Evolutionary conservation across 2,797 vertebrate species (phyloP).

Genomic region (Chrysocyon brachyurus): DNA sequence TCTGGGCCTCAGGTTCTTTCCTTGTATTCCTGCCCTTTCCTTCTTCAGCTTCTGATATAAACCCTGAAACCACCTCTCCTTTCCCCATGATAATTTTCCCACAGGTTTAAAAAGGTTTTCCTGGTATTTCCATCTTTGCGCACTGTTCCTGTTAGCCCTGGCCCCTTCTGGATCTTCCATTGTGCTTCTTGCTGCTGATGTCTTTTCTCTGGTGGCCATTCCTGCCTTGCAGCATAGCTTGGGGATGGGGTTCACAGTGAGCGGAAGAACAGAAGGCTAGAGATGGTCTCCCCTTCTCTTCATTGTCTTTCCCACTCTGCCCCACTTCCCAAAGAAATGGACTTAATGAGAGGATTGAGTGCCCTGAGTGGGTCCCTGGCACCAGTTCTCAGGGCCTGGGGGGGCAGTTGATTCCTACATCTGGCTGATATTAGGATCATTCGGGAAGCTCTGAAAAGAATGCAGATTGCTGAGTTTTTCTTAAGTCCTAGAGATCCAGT

Average conservation of each 20-base stretch:
- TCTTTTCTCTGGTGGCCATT: not conserved
- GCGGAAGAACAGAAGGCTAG: not conserved
- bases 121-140: not conserved
- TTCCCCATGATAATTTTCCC: not conserved
- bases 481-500: not conserved
- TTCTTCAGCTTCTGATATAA: not conserved
- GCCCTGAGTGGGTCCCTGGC: fast-evolving
- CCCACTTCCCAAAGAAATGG: not conserved
- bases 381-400: not conserved
- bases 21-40: not conserved
- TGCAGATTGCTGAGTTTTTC: not conserved
- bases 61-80: not conserved
- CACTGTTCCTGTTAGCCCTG: not conserved
- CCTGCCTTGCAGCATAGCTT: not conserved
- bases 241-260: not conserved
- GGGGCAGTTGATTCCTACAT: not conserved
- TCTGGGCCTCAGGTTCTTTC: not conserved
- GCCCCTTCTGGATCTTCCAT: not conserved
- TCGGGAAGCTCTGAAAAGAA: not conserved
- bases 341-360: not conserved
- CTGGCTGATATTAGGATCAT: not conserved
- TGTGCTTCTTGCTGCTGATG: not conserved
- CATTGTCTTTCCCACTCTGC: not conserved
- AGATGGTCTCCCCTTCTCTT: not conserved
- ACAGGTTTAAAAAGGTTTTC: not conserved